Base-by-base conservation (phyloP, 1,140 invertebrate species). In the Tetranychus urticae region DNA sequence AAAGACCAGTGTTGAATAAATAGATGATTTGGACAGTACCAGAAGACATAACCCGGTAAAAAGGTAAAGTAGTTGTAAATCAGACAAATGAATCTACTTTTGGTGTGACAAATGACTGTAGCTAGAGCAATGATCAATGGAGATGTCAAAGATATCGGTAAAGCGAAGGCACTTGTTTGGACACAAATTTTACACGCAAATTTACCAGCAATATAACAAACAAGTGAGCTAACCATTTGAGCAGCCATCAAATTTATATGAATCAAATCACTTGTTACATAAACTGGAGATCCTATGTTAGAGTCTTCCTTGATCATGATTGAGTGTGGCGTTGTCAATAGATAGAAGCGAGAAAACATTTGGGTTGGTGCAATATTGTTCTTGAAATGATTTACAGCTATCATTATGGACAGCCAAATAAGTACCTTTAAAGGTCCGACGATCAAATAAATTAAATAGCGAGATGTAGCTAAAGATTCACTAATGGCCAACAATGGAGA, bases 131-230 rank as follows among this genome's bases (percentile, higher is more conserved):
- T 54, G 1, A 70, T 69, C 1, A 70, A 63, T 14, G 75, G 74
- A 65, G 93, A 87, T 0, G 86, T 85, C 58, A 96, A 76, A 71
- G 86, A 91, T 0, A 96, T 83, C 0, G 92, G 91, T 65, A 96
- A 88, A 0, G 90, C 88, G 69, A 92, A 96, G 70, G 89, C 91
- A 76, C 94, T 92, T 39, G 86, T 47, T 74, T 96, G 91, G 61
- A 94, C 93, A 63, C 91, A 79, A 67, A 96, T 93, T 75, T 93
- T 93, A 75, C 90, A 94, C 23, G 90, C 86, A 68, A 92, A 93
- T 75, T 93, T 92, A 64, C 80, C 88, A 67, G 91, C 88, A 65
- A 91, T 83, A 68, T 92, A 94, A 66, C 84, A 86, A 35, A 89
- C 75, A 69, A 90, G 89, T 6, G 87, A 81, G 5, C 85, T 80